Evolutionary conservation across 1,140 invertebrate species (phyloP).

Genomic region (Heliconius hewitsoni): DNA sequence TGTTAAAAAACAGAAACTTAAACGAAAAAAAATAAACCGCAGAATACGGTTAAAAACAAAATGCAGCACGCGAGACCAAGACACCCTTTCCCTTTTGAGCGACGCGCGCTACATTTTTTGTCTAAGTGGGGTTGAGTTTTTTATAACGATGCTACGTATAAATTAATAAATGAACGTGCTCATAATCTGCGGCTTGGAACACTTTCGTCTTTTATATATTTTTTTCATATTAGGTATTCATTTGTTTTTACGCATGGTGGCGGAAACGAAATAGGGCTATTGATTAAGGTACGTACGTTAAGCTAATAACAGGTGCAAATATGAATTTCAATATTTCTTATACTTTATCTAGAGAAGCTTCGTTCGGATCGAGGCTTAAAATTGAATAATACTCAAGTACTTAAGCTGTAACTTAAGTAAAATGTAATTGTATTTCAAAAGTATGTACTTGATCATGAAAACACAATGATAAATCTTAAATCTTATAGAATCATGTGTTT

Average conservation of each 20-base stretch:
- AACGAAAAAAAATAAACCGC: conserved; percentile 75
- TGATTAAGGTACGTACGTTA: conserved; percentile 63
- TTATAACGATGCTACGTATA: conserved; percentile 76
- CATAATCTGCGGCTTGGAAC: conserved; percentile 78
- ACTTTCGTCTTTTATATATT: conserved; percentile 78
- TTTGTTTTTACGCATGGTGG: conserved; percentile 73
- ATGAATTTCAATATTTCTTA: not conserved
- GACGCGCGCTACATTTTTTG: conserved; percentile 78
- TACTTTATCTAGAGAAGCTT: not conserved
- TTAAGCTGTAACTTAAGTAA: no score
- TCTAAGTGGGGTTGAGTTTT: conserved; percentile 75
- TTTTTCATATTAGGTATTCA: conserved; percentile 58
- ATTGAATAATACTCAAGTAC: not conserved
- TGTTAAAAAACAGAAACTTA: conserved; percentile 78
- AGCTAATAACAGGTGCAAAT: conserved; percentile 65
- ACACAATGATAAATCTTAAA: no score
- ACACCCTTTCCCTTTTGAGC: conserved; percentile 80
- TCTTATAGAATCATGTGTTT: no score
- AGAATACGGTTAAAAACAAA: conserved; percentile 75
- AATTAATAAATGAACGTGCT: conserved; percentile 81
- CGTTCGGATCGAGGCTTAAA: not conserved
- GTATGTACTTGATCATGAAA: no score
- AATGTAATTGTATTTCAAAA: no score
- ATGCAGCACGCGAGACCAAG: conserved; percentile 75
- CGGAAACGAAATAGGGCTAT: conserved; percentile 67